These are phyloP conservation scores for Cacatua alba DNA, from an alignment of 2,113 vertebrate species.

Conservation along the genomic window DNA sequence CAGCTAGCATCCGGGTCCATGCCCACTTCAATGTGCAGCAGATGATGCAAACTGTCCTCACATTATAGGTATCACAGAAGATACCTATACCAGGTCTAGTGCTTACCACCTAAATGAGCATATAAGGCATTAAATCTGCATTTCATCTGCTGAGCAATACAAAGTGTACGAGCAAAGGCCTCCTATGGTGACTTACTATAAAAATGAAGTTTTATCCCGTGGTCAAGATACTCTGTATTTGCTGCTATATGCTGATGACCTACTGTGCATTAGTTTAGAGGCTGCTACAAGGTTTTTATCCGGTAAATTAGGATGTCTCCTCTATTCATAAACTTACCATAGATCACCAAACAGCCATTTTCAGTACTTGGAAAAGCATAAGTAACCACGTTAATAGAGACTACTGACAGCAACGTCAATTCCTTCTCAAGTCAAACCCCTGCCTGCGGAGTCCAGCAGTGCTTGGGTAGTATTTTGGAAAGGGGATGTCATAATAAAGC, in stretches of 20 bases:
- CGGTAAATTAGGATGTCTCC: not conserved
- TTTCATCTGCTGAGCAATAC: not conserved
- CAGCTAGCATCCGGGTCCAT: not conserved
- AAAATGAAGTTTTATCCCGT: not conserved
- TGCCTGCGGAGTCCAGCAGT: not conserved
- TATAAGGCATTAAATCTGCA: not conserved
- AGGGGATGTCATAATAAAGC: not conserved
- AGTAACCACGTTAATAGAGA: not conserved
- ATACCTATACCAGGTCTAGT: not conserved
- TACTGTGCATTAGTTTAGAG: not conserved
- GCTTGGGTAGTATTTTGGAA: not conserved
- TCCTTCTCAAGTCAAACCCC: not conserved
- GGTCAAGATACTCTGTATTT: not conserved
- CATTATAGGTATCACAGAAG: not conserved
- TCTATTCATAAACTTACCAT: not conserved
- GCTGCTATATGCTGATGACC: not conserved
- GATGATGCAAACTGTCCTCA: not conserved
- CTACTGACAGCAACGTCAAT: not conserved
- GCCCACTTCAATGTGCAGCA: not conserved
- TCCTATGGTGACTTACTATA: not conserved
- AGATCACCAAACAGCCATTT: not conserved
- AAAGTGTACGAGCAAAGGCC: not conserved
- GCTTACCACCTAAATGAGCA: not conserved
- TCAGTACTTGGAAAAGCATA: not conserved
- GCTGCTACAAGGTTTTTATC: not conserved